A percentile compares a stretch with the other conserved stretches of the same genome.
Evolutionary conservation across 1,140 invertebrate species (phyloP).

Genomic region (Ganaspis sp.): DNA sequence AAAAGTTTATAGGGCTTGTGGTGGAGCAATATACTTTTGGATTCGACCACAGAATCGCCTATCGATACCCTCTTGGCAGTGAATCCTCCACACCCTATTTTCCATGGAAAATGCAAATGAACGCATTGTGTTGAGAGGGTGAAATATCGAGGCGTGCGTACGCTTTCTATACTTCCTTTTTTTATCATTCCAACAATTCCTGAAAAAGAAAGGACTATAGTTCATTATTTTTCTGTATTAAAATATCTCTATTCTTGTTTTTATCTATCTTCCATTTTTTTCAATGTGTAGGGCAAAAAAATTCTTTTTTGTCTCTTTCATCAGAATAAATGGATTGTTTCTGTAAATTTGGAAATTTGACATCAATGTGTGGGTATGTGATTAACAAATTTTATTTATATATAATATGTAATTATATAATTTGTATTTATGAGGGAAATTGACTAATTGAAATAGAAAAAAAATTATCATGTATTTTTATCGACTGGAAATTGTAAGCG

Average conservation of each 20-base stretch:
- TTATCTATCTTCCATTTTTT: neutral
- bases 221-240: constrained; percentile 24
- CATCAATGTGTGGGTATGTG: no score
- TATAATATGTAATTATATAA: no score
- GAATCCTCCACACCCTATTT: constrained; percentile 27
- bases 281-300: no score
- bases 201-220: neutral
- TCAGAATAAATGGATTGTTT: no score
- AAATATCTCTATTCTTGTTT: neutral
- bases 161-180: neutral
- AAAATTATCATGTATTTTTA: no score
- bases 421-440: no score
- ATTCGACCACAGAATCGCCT: constrained; percentile 16
- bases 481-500: no score
- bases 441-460: no score
- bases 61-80: constrained; percentile 11
- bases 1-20: neutral
- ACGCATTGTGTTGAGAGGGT: constrained; percentile 40
- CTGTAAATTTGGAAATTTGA: no score
- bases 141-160: constrained; percentile 45
- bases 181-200: constrained; percentile 1
- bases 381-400: no score
- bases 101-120: constrained; percentile 46
- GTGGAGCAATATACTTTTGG: neutral
- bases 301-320: no score